Percentiles rank a stretch among this genome's conserved stretches.
Conservation (phyloP, 1,140 invertebrate genomes). For the Rhopalosiphum maidis region DNA sequence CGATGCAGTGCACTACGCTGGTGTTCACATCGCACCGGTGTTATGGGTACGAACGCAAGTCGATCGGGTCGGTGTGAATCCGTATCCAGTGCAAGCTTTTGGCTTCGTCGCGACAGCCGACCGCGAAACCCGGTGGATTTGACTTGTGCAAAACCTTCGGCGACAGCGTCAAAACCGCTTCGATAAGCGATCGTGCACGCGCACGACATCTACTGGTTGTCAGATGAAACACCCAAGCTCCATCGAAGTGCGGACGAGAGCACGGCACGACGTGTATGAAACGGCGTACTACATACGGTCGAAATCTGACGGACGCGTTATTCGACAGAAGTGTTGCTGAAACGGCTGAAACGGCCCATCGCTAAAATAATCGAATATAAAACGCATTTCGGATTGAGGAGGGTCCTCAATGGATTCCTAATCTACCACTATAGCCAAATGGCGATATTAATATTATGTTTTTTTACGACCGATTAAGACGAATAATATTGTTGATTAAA, state of each 20-base stretch:
- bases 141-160: background rate
- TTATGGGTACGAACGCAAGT: background rate
- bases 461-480: too few relatives aligned
- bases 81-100: background rate
- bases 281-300: background rate
- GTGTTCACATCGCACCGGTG: too few relatives aligned
- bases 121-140: too few relatives aligned
- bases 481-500: too few relatives aligned
- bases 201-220: background rate
- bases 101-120: background rate
- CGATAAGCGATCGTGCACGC: background rate
- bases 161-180: background rate
- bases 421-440: too few relatives aligned
- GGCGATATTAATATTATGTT: too few relatives aligned
- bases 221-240: background rate
- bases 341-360: too few relatives aligned
- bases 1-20: background rate
- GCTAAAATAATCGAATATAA: too few relatives aligned
- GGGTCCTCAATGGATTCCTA: too few relatives aligned
- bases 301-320: background rate
- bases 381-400: too few relatives aligned
- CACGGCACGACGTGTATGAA: too few relatives aligned
- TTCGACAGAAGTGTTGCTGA: too few relatives aligned
- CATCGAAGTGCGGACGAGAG: background rate
- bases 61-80: accelerated